Evolutionary conservation across 2,888 invertebrate species (phyloP).

Genomic region (Cerceris ruficornis): DNA sequence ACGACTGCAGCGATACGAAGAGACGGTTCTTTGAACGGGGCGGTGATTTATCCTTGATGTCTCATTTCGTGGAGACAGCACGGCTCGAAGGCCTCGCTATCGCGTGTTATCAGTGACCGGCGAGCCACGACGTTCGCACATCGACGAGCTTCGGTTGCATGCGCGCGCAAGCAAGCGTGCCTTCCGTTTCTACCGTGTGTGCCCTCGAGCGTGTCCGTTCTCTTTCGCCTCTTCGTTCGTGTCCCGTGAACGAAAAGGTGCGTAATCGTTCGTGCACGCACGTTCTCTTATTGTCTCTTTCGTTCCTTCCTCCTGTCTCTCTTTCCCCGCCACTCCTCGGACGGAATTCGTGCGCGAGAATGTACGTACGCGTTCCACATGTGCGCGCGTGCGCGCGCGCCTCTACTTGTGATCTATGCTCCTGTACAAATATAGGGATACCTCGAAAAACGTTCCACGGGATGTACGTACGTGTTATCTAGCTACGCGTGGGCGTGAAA

Average conservation of each 20-base stretch:
- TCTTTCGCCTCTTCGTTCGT: conserved; percentile 27
- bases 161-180: conserved; percentile 54
- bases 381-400: not conserved
- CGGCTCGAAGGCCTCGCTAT: conserved; percentile 6
- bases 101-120: conserved; percentile 50
- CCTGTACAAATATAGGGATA: not conserved
- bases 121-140: conserved; percentile 45
- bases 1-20: not conserved
- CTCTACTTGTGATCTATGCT: not conserved
- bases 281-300: not conserved
- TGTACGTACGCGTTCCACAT: not conserved
- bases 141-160: conserved; percentile 40
- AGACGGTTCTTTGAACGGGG: not conserved
- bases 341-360: not conserved
- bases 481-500: not conserved
- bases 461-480: conserved; percentile 2
- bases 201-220: conserved; percentile 4
- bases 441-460: not conserved
- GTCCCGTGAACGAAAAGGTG: conserved; percentile 6
- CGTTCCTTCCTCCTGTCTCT: conserved; percentile 13
- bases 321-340: not conserved
- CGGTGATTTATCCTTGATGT: conserved; percentile 47
- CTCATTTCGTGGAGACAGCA: conserved; percentile 52
- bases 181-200: conserved; percentile 36
- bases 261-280: conserved; percentile 6